Evolutionary conservation across 2,113 vertebrate species (phyloP).

Genomic region (Falcunculus frontatus): DNA sequence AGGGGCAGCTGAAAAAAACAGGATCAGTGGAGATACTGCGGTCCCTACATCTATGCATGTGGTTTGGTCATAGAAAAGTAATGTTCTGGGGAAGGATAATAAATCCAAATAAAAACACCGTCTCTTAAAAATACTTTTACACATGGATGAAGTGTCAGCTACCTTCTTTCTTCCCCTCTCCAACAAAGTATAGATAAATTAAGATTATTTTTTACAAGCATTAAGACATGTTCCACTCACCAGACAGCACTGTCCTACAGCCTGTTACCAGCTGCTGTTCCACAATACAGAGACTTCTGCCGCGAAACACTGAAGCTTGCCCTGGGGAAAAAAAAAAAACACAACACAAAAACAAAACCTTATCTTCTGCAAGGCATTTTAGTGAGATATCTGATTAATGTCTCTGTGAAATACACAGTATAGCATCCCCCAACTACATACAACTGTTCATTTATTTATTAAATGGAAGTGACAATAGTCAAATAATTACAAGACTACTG

Average conservation of each 20-base stretch:
- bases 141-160: neutral
- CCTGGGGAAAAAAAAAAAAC: neutral
- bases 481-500: neutral
- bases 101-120: neutral
- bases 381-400: neutral
- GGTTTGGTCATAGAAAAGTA: neutral
- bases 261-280: neutral
- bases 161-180: neutral
- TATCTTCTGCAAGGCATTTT: neutral
- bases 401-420: neutral
- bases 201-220: neutral
- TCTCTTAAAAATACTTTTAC: neutral
- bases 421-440: neutral
- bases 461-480: neutral
- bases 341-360: neutral
- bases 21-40: rapidly evolving
- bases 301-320: neutral
- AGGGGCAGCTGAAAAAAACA: neutral
- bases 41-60: rapidly evolving
- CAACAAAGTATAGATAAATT: neutral
- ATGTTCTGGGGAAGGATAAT: neutral
- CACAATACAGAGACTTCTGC: neutral
- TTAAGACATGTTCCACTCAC: neutral
- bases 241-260: neutral
- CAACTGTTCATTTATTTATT: neutral